Evolutionary conservation across 2,797 vertebrate genomes (phyloP).

Genomic region (Chaenodraco wilsoni): DNA sequence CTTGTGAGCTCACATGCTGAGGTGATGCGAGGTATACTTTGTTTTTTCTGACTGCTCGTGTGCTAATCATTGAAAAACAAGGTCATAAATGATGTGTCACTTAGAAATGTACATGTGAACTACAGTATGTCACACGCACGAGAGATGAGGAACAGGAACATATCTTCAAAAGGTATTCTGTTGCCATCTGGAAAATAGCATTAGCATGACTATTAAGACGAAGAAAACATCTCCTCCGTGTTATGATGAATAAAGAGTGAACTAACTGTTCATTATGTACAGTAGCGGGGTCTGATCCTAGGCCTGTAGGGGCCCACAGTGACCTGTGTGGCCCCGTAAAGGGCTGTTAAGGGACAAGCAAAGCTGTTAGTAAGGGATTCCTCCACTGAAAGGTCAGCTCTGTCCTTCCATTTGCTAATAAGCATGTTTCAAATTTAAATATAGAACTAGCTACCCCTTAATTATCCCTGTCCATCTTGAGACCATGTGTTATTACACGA

Average conservation of each 20-base stretch:
- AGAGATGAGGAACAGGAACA: background rate
- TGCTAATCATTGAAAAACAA: constrained; percentile 7
- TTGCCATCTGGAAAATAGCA: background rate
- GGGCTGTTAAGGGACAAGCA: constrained; percentile 42
- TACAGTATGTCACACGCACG: background rate
- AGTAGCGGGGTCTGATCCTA: constrained; percentile 34
- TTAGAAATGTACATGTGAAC: constrained; percentile 16
- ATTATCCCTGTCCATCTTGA: constrained; percentile 69
- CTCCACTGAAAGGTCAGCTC: constrained; percentile 61
- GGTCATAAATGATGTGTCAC: constrained; percentile 27
- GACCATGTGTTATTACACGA: constrained; percentile 65
- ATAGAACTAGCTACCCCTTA: constrained; percentile 75
- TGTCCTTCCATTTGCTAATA: constrained; percentile 76
- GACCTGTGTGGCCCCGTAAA: constrained; percentile 33
- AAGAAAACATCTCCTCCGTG: constrained; percentile 6
- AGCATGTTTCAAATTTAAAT: constrained; percentile 80
- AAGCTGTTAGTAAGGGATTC: constrained; percentile 43
- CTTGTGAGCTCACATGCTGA: background rate
- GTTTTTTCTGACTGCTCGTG: constrained; percentile 21
- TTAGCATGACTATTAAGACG: background rate
- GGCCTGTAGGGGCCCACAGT: constrained; percentile 21
- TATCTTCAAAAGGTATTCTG: background rate
- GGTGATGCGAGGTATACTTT: background rate
- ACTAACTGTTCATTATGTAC: background rate
- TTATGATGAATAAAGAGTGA: constrained; percentile 6